Conservation (phyloP, 2,888 invertebrate species). For the Andrena camellia region DNA sequence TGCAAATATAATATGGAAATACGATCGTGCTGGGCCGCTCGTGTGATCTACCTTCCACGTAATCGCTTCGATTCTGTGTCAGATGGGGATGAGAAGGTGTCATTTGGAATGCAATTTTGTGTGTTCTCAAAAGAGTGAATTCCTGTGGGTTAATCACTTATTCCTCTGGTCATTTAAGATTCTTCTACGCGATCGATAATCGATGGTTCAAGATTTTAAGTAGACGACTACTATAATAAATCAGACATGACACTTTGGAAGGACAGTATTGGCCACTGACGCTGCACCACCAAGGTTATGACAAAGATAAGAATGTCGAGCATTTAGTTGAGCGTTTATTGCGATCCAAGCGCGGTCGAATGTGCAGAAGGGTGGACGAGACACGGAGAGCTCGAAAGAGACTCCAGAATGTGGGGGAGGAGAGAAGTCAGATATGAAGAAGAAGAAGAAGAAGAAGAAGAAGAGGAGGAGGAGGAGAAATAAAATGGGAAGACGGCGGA, state of each 20-base stretch:
- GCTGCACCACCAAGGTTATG: background rate
- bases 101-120: background rate
- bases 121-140: background rate
- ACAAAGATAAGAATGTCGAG: constrained; percentile 50
- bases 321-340: constrained; percentile 55
- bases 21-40: background rate
- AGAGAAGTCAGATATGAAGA: constrained; percentile 54
- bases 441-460: constrained; percentile 51
- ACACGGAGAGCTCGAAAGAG: constrained; percentile 46
- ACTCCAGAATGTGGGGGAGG: constrained; percentile 59
- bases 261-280: background rate
- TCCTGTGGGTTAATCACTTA: too few species aligned
- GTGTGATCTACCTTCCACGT: constrained; percentile 11
- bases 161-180: too few species aligned
- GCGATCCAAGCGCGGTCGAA: constrained; percentile 40
- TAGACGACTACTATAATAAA: too few species aligned
- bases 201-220: too few species aligned
- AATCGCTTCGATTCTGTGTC: constrained; percentile 30
- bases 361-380: constrained; percentile 41
- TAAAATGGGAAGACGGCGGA: constrained; percentile 24
- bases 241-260: background rate
- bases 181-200: background rate
- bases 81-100: background rate
- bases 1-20: constrained; percentile 33
- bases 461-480: constrained; percentile 17